phyloP scores from a whole-genome alignment of 2,113 vertebrate species.

The Symphodus melops region DNA sequence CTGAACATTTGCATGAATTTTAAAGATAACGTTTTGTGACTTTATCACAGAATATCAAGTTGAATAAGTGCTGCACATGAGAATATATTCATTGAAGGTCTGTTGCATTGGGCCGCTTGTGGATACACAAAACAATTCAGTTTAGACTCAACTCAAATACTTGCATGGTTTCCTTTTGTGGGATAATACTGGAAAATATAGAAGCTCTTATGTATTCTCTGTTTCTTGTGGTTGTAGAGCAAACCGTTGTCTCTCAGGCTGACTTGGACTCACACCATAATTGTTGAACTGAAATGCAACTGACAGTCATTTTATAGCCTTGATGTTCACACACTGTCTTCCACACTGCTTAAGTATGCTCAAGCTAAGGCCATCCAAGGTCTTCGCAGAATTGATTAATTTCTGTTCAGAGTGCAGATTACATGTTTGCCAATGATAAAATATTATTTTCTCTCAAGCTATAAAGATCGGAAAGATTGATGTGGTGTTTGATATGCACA shows the following conservation, averaged over 20 bases:
- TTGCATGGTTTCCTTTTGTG: too few relatives aligned
- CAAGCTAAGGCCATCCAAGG: not conserved
- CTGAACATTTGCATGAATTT: too few relatives aligned
- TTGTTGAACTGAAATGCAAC: not conserved
- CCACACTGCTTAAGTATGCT: constrained; percentile 10
- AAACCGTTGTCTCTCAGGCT: not conserved
- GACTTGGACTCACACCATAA: not conserved
- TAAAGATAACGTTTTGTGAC: too few relatives aligned
- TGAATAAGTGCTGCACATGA: too few relatives aligned
- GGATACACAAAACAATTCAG: too few relatives aligned
- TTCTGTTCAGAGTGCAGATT: constrained; percentile 15
- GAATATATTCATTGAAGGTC: too few relatives aligned
- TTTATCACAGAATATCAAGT: too few relatives aligned
- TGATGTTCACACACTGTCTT: constrained; percentile 11
- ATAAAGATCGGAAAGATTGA: constrained; percentile 38
- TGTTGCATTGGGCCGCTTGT: too few relatives aligned
- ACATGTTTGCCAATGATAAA: constrained; percentile 28
- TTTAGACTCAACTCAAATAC: too few relatives aligned
- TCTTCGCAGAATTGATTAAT: constrained; percentile 31
- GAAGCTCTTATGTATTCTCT: not conserved
- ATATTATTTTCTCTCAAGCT: constrained; percentile 23
- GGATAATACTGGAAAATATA: not conserved
- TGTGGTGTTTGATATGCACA: constrained; percentile 33
- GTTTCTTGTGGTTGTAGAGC: not conserved
- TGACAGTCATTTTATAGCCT: not conserved